Evolutionary conservation across 1,140 invertebrate genomes (phyloP).

Genomic region (Harpegnathos saltator): DNA sequence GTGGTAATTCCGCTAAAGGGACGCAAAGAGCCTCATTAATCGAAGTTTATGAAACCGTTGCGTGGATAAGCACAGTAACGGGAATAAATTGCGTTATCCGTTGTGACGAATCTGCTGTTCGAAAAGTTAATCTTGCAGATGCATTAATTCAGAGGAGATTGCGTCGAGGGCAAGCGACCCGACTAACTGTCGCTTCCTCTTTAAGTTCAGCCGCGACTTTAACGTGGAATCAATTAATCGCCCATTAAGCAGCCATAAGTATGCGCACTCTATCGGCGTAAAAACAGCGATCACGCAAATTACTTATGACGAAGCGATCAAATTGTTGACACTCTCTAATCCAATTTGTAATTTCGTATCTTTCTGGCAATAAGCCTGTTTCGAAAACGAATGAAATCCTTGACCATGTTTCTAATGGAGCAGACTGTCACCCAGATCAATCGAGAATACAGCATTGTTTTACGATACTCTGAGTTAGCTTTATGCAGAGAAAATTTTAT

Average conservation of each 20-base stretch:
- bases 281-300: constrained; percentile 6
- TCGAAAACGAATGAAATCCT: too few relatives aligned
- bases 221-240: constrained; percentile 29
- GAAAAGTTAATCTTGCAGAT: neutral
- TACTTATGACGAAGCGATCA: too few relatives aligned
- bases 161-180: neutral
- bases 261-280: constrained; percentile 6
- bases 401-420: too few relatives aligned
- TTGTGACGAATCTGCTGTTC: neutral
- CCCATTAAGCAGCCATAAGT: neutral
- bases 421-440: too few relatives aligned
- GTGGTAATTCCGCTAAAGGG: neutral
- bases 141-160: constrained; percentile 36
- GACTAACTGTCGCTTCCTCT: neutral
- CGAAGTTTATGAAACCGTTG: constrained; percentile 5
- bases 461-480: too few relatives aligned
- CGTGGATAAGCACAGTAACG: neutral
- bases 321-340: too few relatives aligned
- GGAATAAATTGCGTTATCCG: neutral
- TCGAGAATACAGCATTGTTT: too few relatives aligned
- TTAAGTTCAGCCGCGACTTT: constrained; percentile 24
- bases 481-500: too few relatives aligned
- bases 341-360: too few relatives aligned
- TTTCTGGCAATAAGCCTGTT: too few relatives aligned
- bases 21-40: constrained; percentile 13